A percentile compares a stretch with the other conserved stretches of the same genome.
Evolutionary conservation across 2,113 vertebrate genomes (phyloP).

Genomic region (Paedocypris sp.): DNA sequence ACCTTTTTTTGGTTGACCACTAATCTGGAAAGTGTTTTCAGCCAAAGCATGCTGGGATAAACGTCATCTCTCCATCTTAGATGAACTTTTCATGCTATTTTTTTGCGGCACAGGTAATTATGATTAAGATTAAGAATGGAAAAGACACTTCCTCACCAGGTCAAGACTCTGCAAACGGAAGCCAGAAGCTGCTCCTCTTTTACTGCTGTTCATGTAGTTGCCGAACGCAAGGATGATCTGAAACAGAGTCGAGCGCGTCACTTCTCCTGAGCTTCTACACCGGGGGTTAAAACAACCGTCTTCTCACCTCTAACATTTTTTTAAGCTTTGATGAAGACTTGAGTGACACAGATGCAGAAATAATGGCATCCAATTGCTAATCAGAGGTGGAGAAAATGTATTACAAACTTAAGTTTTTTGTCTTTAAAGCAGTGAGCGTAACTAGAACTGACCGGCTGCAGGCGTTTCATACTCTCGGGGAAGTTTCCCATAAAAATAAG

Average conservation of each 20-base stretch:
- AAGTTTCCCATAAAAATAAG: slow-evolving; percentile 95
- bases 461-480: slow-evolving; percentile 68
- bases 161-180: slow-evolving; percentile 94
- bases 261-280: not conserved
- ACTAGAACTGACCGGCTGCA: slow-evolving; percentile 71
- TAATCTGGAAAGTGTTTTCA: too few relatives aligned
- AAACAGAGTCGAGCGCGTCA: not conserved
- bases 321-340: slow-evolving; percentile 87
- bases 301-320: slow-evolving; percentile 84
- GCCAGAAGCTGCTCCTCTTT: slow-evolving; percentile 80
- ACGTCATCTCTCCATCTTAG: too few relatives aligned
- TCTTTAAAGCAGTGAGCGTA: not conserved
- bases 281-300: not conserved
- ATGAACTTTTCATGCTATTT: too few relatives aligned
- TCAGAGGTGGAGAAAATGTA: not conserved
- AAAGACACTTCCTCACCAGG: slow-evolving; percentile 58
- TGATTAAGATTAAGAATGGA: too few relatives aligned
- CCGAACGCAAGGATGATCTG: slow-evolving; percentile 94
- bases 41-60: too few relatives aligned
- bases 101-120: too few relatives aligned
- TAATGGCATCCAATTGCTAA: slow-evolving; percentile 91
- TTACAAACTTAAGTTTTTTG: not conserved
- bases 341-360: slow-evolving; percentile 87
- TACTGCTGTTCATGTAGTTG: slow-evolving; percentile 99
- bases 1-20: too few relatives aligned